phyloP scores from a whole-genome alignment of 2,888 invertebrate genomes.

The Spisula solida region DNA sequence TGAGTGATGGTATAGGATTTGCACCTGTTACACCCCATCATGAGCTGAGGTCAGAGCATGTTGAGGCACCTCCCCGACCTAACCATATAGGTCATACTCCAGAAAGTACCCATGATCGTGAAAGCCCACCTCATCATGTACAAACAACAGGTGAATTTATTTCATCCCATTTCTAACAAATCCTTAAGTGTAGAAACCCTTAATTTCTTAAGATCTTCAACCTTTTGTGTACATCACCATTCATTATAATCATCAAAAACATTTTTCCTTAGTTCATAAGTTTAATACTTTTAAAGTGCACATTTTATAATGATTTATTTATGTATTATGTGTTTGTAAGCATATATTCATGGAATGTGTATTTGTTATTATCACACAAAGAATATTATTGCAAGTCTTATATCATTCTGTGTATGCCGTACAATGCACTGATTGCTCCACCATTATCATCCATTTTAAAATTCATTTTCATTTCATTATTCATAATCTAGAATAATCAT shows the following conservation, averaged over 20 bases:
- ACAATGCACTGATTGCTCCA: not conserved
- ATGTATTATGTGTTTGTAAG: not conserved
- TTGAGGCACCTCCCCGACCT: slow-evolving; percentile 85
- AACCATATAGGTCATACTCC: slow-evolving; percentile 52
- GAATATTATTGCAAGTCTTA: not conserved
- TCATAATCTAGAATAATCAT: not conserved
- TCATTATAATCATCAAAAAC: not conserved
- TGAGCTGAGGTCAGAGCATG: slow-evolving; percentile 66
- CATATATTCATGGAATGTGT: not conserved
- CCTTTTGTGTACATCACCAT: not conserved
- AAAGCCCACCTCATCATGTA: slow-evolving; percentile 65
- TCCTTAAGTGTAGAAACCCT: not conserved
- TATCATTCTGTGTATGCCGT: not conserved
- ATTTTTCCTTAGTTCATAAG: not conserved
- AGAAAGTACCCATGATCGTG: slow-evolving; percentile 20
- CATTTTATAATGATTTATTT: not conserved
- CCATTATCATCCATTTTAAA: not conserved
- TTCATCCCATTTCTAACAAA: not conserved
- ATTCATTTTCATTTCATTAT: slow-evolving; percentile 9
- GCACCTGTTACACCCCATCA: slow-evolving; percentile 75
- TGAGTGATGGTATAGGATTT: slow-evolving; percentile 73
- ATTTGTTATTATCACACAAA: not conserved
- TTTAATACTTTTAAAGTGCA: not conserved
- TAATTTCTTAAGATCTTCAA: not conserved
- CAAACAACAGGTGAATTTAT: slow-evolving; percentile 65